Percentiles rank a stretch among this genome's conserved stretches.
Evolutionary conservation across 2,797 vertebrate species (phyloP).

Genomic region (Diglossa cyanea): DNA sequence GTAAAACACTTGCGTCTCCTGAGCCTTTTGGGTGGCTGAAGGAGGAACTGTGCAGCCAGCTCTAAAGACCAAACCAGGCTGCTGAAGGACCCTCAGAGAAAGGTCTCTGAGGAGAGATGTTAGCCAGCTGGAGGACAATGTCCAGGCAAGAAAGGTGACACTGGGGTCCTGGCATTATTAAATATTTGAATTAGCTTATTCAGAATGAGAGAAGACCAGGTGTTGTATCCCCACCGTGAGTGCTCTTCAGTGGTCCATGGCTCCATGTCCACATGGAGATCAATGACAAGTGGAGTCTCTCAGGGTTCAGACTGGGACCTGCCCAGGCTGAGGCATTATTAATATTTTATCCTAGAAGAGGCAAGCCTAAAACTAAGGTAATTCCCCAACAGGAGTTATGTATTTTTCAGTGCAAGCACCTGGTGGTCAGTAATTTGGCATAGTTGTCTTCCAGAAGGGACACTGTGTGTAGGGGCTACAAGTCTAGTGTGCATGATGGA

Average conservation of each 20-base stretch:
- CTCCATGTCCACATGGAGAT: not conserved
- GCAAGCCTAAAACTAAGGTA: not conserved
- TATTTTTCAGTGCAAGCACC: not conserved
- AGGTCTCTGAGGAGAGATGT: conserved; percentile 80
- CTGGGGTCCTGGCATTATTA: not conserved
- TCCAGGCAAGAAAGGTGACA: conserved; percentile 89
- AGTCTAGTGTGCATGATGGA: not conserved
- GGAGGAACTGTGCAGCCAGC: not conserved
- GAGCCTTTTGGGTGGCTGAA: not conserved
- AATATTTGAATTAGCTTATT: not conserved
- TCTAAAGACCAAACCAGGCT: not conserved
- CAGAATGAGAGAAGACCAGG: not conserved
- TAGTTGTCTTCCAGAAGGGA: not conserved
- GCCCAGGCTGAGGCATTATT: not conserved
- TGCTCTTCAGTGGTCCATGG: not conserved
- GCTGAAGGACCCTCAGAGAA: not conserved
- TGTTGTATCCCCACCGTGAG: not conserved
- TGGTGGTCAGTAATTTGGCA: not conserved
- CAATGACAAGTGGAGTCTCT: not conserved
- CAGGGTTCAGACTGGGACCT: not conserved
- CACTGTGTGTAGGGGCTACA: fast-evolving
- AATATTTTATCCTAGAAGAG: not conserved
- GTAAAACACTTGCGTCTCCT: not conserved
- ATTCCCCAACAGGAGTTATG: not conserved
- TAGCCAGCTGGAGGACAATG: conserved; percentile 90